A percentile compares a stretch with the other conserved stretches of the same genome.
Conservation (phyloP, 2,113 vertebrate species). For the Salvelinus sp. region DNA sequence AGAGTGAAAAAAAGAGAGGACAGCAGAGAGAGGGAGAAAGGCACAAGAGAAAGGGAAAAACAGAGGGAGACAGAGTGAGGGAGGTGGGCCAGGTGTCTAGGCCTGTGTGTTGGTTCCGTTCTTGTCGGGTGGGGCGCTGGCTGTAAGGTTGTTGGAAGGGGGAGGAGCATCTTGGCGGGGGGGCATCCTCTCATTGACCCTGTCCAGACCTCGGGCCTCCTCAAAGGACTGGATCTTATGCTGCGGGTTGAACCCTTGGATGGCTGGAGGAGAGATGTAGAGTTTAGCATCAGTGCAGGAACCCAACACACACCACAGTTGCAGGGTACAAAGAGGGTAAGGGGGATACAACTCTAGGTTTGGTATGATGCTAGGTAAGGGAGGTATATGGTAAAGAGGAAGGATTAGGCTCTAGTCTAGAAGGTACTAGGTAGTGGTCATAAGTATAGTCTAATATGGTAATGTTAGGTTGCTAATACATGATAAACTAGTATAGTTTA, state of each 20-base stretch:
- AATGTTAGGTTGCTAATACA: too few species aligned
- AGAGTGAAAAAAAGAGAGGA: neutral
- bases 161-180: constrained; percentile 84
- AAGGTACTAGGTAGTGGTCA: neutral
- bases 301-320: neutral
- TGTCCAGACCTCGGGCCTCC: constrained; percentile 97
- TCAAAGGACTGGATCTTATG: constrained; percentile 99
- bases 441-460: neutral
- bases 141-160: constrained; percentile 72
- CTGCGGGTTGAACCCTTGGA: constrained; percentile 98
- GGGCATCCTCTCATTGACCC: constrained; percentile 99
- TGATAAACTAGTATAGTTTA: too few species aligned
- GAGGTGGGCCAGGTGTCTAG: constrained; percentile 45
- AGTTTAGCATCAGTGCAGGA: neutral
- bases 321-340: neutral
- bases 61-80: neutral
- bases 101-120: constrained; percentile 81
- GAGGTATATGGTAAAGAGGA: neutral
- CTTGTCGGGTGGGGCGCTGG: constrained; percentile 75
- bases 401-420: too few species aligned
- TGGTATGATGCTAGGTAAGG: neutral
- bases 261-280: constrained; percentile 73
- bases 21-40: neutral
- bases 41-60: neutral
- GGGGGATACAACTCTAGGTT: too few species aligned